These are phyloP conservation scores for Eunapius fragilis DNA, from an alignment of 37 sponge, comb jelly and placozoan genomes.

Conservation along the genomic window DNA sequence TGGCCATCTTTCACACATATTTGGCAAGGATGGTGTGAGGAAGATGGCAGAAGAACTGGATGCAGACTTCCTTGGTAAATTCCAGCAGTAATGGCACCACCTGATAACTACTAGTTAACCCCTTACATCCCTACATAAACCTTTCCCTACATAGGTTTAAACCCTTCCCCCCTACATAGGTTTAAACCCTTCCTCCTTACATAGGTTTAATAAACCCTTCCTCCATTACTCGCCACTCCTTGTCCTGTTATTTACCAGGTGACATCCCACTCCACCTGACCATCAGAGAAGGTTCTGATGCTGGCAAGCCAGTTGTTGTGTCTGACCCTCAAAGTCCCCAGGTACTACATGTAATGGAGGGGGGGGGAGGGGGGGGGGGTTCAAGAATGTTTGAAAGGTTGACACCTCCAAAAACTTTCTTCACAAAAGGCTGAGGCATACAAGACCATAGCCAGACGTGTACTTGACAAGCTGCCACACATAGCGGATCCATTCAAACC, in stretches of 20 bases:
- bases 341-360: constrained; percentile 26
- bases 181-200: not conserved
- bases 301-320: constrained; percentile 71
- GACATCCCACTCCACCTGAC: constrained; percentile 72
- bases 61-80: constrained; percentile 60
- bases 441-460: constrained; percentile 8
- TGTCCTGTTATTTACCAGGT: too few species aligned
- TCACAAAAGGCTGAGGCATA: constrained; percentile 15
- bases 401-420: not conserved
- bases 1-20: constrained; percentile 73
- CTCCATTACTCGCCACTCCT: not conserved
- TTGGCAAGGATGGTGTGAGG: constrained; percentile 81
- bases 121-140: not conserved
- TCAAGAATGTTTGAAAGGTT: too few species aligned
- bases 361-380: too few species aligned
- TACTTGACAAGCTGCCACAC: constrained; percentile 25
- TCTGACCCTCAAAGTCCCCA: constrained; percentile 53
- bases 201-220: not conserved
- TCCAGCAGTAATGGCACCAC: not conserved
- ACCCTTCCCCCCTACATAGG: not conserved
- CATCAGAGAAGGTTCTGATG: constrained; percentile 64
- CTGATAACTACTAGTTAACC: not conserved
- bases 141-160: too few species aligned
- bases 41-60: constrained; percentile 61
- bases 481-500: not conserved